Conservation (phyloP, 2,113 vertebrate genomes). For the Trogon melanurus region DNA sequence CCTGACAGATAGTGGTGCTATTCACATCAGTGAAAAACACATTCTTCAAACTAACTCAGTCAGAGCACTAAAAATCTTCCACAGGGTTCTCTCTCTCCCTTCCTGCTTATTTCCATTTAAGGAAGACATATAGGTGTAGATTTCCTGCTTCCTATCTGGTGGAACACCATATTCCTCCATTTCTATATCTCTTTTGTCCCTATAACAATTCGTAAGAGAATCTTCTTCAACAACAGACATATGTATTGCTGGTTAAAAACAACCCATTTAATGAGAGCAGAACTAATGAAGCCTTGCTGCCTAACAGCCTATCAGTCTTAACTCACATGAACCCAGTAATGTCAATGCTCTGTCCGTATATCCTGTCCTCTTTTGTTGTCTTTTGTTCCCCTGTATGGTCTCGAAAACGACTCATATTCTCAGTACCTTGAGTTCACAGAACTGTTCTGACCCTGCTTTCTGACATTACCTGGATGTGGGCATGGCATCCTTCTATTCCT, state of each 20-base stretch:
- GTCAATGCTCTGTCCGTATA: neutral
- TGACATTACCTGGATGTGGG: neutral
- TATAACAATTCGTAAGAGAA: neutral
- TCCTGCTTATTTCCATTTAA: neutral
- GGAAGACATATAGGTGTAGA: neutral
- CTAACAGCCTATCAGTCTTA: neutral
- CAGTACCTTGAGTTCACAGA: neutral
- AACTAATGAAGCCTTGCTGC: neutral
- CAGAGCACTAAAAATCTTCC: neutral
- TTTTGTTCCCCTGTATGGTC: neutral
- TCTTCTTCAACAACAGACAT: neutral
- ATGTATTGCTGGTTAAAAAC: neutral
- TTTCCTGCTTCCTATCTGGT: neutral
- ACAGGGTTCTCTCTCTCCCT: neutral
- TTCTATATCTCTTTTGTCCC: neutral
- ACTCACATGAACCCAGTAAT: neutral
- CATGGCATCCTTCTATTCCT: neutral
- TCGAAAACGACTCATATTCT: neutral
- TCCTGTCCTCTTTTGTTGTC: neutral
- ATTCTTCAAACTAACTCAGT: neutral
- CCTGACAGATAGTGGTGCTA: neutral
- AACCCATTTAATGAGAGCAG: neutral
- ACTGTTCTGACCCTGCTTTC: neutral
- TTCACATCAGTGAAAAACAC: neutral
- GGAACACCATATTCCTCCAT: fast-evolving